Conservation (phyloP, 2,888 invertebrate genomes). For the Andrena minutula region DNA sequence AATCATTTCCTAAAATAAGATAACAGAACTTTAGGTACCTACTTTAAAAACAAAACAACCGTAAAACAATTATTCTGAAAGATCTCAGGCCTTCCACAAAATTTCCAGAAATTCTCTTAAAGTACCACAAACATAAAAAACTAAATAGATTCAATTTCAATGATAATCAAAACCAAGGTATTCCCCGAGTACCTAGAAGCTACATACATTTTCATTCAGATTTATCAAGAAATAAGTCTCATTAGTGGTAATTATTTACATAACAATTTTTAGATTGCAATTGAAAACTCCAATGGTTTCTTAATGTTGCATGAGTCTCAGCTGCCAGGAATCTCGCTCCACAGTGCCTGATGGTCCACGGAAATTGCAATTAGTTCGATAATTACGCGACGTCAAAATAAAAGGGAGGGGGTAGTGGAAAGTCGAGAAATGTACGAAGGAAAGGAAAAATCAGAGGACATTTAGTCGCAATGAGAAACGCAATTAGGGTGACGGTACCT, state of each 20-base stretch:
- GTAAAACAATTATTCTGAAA: no score
- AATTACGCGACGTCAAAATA: conserved; percentile 48
- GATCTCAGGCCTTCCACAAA: no score
- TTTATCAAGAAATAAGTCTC: background rate
- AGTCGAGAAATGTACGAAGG: background rate
- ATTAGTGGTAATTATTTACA: conserved; percentile 16
- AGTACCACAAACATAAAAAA: no score
- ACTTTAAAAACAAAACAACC: no score
- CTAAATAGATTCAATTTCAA: no score
- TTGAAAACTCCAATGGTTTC: background rate
- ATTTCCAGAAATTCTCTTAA: no score
- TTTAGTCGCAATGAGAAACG: conserved; percentile 17
- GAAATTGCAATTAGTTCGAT: conserved; percentile 53
- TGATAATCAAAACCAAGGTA: no score
- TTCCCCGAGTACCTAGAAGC: no score
- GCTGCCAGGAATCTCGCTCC: background rate
- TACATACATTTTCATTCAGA: no score
- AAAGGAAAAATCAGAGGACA: conserved; percentile 34
- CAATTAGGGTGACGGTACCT: conserved; percentile 39
- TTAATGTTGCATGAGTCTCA: background rate
- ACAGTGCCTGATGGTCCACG: background rate
- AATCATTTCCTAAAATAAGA: no score
- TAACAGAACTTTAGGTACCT: no score
- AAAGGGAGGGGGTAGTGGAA: conserved; percentile 13
- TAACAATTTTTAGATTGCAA: background rate